Conservation (phyloP, 2,888 invertebrate genomes). For the Nemapogon koenigi region DNA sequence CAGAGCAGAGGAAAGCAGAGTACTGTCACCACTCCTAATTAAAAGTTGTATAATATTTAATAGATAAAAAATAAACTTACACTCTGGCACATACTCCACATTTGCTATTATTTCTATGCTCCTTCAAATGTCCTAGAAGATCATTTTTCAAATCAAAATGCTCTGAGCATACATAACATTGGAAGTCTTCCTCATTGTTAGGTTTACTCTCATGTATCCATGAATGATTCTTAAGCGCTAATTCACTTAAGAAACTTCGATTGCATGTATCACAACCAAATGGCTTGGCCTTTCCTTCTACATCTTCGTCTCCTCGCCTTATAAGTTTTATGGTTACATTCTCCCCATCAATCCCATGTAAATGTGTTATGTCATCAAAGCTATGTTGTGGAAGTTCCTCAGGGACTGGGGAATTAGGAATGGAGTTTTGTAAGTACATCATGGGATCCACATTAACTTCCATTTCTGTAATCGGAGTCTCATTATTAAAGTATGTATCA, state of each 20-base stretch:
- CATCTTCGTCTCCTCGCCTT: slow-evolving; percentile 22
- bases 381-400: slow-evolving; percentile 14
- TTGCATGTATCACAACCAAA: slow-evolving; percentile 64
- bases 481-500: slow-evolving; percentile 22
- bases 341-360: slow-evolving; percentile 28
- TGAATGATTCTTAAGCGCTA: slow-evolving; percentile 66
- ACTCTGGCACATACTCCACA: slow-evolving; percentile 72
- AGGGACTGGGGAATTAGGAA: slow-evolving; percentile 27
- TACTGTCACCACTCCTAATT: too few relatives aligned
- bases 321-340: slow-evolving; percentile 40
- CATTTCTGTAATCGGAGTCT: slow-evolving; percentile 57
- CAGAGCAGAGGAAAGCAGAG: slow-evolving; percentile 1
- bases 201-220: slow-evolving; percentile 69
- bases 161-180: slow-evolving; percentile 68
- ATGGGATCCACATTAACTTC: slow-evolving; percentile 75
- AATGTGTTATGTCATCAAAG: slow-evolving; percentile 32
- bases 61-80: slow-evolving; percentile 47
- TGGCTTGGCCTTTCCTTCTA: slow-evolving; percentile 32
- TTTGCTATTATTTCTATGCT: slow-evolving; percentile 67
- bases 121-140: slow-evolving; percentile 69
- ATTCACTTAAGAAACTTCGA: slow-evolving; percentile 61
- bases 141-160: slow-evolving; percentile 68
- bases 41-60: too few relatives aligned
- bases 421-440: slow-evolving; percentile 68
- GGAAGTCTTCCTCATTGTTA: slow-evolving; percentile 31